phyloP scores from a whole-genome alignment of 2,113 vertebrate genomes.

The Oenanthe melanoleuca region DNA sequence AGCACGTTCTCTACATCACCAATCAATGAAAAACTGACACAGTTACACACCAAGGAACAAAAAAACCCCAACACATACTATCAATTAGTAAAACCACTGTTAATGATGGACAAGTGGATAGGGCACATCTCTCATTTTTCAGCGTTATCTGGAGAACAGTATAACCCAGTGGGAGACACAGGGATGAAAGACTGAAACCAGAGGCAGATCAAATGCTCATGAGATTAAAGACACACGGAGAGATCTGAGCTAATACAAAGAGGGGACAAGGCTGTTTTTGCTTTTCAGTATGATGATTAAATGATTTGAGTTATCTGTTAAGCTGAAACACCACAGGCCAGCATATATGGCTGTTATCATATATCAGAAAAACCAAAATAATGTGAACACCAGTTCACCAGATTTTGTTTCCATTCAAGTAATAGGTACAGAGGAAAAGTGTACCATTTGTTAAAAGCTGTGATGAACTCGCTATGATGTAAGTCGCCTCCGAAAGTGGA shows the following conservation, averaged over 20 bases:
- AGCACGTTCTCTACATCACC: not conserved
- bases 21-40: not conserved
- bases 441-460: not conserved
- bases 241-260: not conserved
- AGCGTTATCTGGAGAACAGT: not conserved
- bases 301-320: not conserved
- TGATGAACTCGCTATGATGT: not conserved
- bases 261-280: not conserved
- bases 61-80: not conserved
- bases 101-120: not conserved
- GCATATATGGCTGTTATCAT: not conserved
- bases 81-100: not conserved
- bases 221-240: not conserved
- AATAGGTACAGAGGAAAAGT: not conserved
- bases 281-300: not conserved
- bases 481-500: not conserved
- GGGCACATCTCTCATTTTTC: not conserved
- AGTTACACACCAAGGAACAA: not conserved
- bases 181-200: not conserved
- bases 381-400: not conserved
- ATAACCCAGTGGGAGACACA: not conserved
- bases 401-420: not conserved
- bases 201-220: not conserved
- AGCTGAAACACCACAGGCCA: not conserved
- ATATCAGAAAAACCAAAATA: not conserved